phyloP scores from a whole-genome alignment of 2,888 invertebrate genomes.

The Meandrusa payeni region DNA sequence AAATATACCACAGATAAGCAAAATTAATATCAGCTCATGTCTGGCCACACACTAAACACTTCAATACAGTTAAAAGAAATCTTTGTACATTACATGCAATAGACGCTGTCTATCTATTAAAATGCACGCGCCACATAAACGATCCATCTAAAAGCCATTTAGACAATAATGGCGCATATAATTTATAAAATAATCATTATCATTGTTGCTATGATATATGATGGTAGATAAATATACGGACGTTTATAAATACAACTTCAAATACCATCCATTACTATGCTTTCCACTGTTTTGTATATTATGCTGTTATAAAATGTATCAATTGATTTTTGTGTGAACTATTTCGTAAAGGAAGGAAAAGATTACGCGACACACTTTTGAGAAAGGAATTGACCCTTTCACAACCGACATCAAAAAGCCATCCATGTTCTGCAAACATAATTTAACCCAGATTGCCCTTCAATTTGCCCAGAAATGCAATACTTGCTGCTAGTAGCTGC shows the following conservation, averaged over 20 bases:
- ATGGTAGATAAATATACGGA: background rate
- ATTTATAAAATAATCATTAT: slow-evolving; percentile 3
- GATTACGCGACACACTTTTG: no score
- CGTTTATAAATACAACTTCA: background rate
- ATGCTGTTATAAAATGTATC: no score
- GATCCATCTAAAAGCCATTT: slow-evolving; percentile 19
- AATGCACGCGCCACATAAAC: slow-evolving; percentile 15
- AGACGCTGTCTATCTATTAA: slow-evolving; percentile 18
- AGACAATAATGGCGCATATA: slow-evolving; percentile 7
- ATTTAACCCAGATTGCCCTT: no score
- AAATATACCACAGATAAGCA: background rate
- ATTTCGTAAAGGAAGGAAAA: no score
- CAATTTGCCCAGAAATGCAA: no score
- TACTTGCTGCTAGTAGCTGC: no score
- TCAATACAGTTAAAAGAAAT: background rate
- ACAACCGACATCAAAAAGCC: no score
- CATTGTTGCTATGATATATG: slow-evolving; percentile 1
- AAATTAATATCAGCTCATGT: background rate
- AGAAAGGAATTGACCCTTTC: no score
- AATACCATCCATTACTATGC: background rate
- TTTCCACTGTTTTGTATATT: no score
- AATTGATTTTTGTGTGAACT: no score
- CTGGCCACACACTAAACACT: slow-evolving; percentile 4
- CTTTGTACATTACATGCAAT: slow-evolving; percentile 12
- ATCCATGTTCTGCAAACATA: no score